Evolutionary conservation across 2,797 vertebrate species (phyloP), one percentile per base, ranked within the genome.

Genomic region (Gymnocypris eckloni): DNA sequence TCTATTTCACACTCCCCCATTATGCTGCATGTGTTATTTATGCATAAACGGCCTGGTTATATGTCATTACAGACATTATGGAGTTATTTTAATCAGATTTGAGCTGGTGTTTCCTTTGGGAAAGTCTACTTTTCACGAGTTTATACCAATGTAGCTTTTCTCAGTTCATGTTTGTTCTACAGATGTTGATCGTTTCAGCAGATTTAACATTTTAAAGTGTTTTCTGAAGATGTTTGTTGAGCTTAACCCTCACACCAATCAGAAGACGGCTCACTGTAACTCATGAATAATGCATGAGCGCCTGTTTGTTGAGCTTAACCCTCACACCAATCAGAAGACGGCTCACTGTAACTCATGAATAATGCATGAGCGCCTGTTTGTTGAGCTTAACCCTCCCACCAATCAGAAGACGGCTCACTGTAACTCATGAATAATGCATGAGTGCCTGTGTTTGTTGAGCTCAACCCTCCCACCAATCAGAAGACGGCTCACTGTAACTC

Each of bases 31-130:
- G 73, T 56, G 54, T 67, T 76, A 66, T 54, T 45, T 73, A 72
- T 83, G 81, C 41, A 64, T 1, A 78, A 56, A 25, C 20, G 12
- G 52, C 4, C 5, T 39, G 12, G 22, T 61, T 79, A 61, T 48
- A 75, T 39, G 81, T 73, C 69, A 73, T 67, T 67, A 80, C 61
- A 22, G n/a, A 72, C 69, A 75, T 83, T 15, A 73, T 8, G 39
- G n/a, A 5, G 70, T 71, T 73, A 83, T 83, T 73, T 75, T 73
- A 48, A 73, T 59, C 70, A n/a, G 56, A 75, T 64, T 45, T 48
- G 41, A 37, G 20, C 56, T 50, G 41, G 41, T 64, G 54, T 75
- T 64, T 75, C 43, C 41, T 83, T 72, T 43, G 8, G 43, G 79
- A 45, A n/a, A 37, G 45, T 69, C 45, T 66, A 20, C 45, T 67